phyloP scores from a whole-genome alignment of 2,113 vertebrate species.

The Aspiorhynchus laticeps region DNA sequence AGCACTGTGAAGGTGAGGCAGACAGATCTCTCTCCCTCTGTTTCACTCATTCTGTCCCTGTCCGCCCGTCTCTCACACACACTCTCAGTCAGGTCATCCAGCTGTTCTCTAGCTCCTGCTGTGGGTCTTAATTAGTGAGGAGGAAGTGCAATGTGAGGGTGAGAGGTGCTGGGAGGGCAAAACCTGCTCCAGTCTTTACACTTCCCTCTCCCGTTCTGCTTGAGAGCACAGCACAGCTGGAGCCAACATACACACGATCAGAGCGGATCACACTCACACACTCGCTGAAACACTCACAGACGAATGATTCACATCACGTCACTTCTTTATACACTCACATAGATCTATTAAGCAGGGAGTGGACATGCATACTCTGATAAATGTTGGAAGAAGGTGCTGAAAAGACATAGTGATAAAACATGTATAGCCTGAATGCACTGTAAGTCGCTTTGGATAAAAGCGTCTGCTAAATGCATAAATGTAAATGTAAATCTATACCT shows the following conservation, averaged over 20 bases:
- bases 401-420: no score
- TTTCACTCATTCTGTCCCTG: background rate
- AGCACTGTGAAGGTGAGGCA: conserved; percentile 90
- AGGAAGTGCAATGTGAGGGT: conserved; percentile 69
- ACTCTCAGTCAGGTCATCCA: conserved; percentile 40
- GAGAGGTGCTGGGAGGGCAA: conserved; percentile 64
- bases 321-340: background rate
- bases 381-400: background rate
- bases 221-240: conserved; percentile 67
- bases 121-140: conserved; percentile 67
- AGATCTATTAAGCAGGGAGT: background rate
- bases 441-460: no score
- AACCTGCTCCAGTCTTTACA: conserved; percentile 67
- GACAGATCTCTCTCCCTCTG: background rate
- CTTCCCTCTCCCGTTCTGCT: conserved; percentile 65
- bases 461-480: no score
- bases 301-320: background rate
- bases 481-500: no score
- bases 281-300: background rate
- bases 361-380: background rate
- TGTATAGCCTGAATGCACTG: no score
- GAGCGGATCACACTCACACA: background rate
- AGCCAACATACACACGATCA: conserved; percentile 47
- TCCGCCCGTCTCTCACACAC: background rate
- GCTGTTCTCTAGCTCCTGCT: conserved; percentile 53